These are phyloP conservation scores for Rhea americana DNA, from an alignment of 2,113 vertebrate genomes.

Conservation along the genomic window DNA sequence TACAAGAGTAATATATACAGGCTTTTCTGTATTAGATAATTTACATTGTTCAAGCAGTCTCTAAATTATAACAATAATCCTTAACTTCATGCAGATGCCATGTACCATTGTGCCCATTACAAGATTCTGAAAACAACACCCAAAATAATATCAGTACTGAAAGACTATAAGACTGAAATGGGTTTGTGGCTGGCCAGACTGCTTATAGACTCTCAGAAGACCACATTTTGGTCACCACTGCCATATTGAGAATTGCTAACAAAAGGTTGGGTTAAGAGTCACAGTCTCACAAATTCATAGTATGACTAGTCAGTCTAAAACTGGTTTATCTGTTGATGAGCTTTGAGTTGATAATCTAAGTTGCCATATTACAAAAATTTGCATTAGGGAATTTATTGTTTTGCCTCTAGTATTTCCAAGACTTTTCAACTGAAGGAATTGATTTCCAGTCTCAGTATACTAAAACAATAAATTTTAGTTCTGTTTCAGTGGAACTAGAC, in stretches of 20 bases:
- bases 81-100: not conserved
- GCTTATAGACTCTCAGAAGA: not conserved
- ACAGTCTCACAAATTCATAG: not conserved
- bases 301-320: not conserved
- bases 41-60: too few species aligned
- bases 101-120: not conserved
- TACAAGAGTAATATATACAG: too few species aligned
- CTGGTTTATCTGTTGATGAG: not conserved
- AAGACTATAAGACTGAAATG: not conserved
- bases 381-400: not conserved
- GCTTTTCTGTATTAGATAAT: too few species aligned
- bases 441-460: not conserved
- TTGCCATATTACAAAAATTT: not conserved
- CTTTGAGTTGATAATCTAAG: not conserved
- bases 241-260: not conserved
- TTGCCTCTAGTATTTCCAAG: not conserved
- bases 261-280: not conserved
- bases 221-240: not conserved
- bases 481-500: not conserved
- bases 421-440: not conserved
- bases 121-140: not conserved
- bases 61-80: too few species aligned
- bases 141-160: not conserved
- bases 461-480: not conserved
- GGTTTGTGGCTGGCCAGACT: not conserved